Percentiles rank a stretch among this genome's conserved stretches.
These are phyloP conservation scores for Lepidochitona cinerea DNA, from an alignment of 2,888 invertebrate genomes.

Conservation along the genomic window DNA sequence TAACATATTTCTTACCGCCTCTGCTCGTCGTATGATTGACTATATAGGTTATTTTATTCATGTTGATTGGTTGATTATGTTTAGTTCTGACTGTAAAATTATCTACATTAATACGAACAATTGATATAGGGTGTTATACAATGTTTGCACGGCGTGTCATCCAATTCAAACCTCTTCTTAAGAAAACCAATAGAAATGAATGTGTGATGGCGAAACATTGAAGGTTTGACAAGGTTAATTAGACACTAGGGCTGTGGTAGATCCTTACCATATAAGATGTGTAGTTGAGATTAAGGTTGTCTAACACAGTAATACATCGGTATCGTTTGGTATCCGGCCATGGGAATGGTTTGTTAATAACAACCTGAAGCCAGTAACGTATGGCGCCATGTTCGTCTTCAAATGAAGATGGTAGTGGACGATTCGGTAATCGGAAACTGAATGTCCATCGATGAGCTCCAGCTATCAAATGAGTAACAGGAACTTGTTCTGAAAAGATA, in stretches of 20 bases:
- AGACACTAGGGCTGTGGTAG: background rate
- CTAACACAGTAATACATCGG: constrained; percentile 35
- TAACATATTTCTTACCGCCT: no score
- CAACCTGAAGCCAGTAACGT: constrained; percentile 37
- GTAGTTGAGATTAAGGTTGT: constrained; percentile 32
- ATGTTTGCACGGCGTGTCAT: no score
- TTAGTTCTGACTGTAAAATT: no score
- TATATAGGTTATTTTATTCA: no score
- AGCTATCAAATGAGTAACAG: constrained; percentile 12
- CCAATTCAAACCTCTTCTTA: no score
- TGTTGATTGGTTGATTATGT: no score
- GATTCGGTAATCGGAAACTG: constrained; percentile 31
- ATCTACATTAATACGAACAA: no score
- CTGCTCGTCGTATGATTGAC: no score
- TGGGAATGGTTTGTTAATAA: constrained; percentile 38
- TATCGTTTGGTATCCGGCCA: constrained; percentile 29
- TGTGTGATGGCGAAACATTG: no score
- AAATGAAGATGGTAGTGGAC: constrained; percentile 39
- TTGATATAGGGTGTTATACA: no score
- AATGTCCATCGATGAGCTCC: constrained; percentile 33
- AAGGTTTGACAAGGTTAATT: no score
- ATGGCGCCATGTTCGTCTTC: constrained; percentile 40
- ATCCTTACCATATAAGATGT: background rate
- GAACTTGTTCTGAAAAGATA: constrained; percentile 9
- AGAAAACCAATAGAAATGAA: no score